Conservation (phyloP, 2,113 vertebrate genomes). For the Perognathus longimembris region DNA sequence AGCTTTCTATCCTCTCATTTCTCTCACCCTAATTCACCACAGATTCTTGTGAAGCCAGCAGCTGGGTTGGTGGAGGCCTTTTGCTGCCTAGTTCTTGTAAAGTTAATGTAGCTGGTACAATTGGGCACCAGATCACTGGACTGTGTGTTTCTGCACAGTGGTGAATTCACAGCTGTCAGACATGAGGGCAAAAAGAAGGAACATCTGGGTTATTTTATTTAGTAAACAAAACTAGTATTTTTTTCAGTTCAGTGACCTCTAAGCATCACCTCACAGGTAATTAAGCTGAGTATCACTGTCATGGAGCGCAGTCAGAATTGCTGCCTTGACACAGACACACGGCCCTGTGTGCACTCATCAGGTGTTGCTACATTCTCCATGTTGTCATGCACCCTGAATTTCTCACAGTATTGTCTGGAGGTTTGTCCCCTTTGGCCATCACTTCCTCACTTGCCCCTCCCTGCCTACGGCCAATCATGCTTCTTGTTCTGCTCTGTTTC, state of each 20-base stretch:
- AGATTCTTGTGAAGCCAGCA: conserved; percentile 28
- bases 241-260: background rate
- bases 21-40: background rate
- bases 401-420: background rate
- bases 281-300: background rate
- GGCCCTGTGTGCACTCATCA: background rate
- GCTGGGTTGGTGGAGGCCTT: background rate
- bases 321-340: background rate
- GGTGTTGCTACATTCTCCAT: background rate
- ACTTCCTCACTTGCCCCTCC: background rate
- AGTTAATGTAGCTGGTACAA: background rate
- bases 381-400: background rate
- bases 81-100: background rate
- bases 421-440: background rate
- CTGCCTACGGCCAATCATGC: background rate
- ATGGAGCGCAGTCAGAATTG: background rate
- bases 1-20: background rate
- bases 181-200: background rate
- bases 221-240: background rate
- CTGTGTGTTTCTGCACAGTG: background rate
- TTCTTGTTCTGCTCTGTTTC: background rate
- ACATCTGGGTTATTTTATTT: background rate
- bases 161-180: background rate
- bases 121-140: background rate
- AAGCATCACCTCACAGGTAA: background rate